A percentile compares a stretch with the other conserved stretches of the same genome.
Evolutionary conservation across 2,888 invertebrate species (phyloP).

Genomic region (Ophraella communa): DNA sequence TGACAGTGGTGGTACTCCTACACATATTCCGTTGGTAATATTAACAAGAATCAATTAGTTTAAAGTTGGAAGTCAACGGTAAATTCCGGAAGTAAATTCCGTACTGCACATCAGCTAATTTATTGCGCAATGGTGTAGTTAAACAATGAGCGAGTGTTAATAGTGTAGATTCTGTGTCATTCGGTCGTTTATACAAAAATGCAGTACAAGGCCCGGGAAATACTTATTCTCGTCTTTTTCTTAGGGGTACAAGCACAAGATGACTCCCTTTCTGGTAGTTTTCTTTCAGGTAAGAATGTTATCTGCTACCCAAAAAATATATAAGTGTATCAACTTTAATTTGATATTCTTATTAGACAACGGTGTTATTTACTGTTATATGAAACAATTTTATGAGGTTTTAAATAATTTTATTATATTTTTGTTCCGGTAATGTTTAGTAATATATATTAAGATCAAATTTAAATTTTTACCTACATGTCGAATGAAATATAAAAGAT

Average conservation of each 20-base stretch:
- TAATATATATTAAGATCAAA: no score
- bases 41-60: constrained; percentile 38
- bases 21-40: constrained; percentile 37
- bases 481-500: no score
- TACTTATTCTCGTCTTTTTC: constrained; percentile 45
- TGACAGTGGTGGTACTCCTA: constrained; percentile 36
- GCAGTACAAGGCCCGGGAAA: constrained; percentile 46
- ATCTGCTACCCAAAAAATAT: constrained; percentile 28
- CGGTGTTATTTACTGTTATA: constrained; percentile 39
- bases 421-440: no score
- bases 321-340: constrained; percentile 25
- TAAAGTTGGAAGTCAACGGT: constrained; percentile 51
- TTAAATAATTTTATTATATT: not conserved
- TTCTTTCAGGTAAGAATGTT: constrained; percentile 72
- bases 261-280: constrained; percentile 82
- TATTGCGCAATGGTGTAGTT: constrained; percentile 54
- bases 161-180: constrained; percentile 43
- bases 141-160: constrained; percentile 50
- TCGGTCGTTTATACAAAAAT: constrained; percentile 25
- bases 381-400: not conserved
- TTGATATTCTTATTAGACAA: constrained; percentile 30
- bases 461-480: no score
- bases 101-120: constrained; percentile 54
- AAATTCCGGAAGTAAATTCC: constrained; percentile 57
- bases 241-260: constrained; percentile 64